Conservation (phyloP, 2,113 vertebrate genomes). For the Apus apus region DNA sequence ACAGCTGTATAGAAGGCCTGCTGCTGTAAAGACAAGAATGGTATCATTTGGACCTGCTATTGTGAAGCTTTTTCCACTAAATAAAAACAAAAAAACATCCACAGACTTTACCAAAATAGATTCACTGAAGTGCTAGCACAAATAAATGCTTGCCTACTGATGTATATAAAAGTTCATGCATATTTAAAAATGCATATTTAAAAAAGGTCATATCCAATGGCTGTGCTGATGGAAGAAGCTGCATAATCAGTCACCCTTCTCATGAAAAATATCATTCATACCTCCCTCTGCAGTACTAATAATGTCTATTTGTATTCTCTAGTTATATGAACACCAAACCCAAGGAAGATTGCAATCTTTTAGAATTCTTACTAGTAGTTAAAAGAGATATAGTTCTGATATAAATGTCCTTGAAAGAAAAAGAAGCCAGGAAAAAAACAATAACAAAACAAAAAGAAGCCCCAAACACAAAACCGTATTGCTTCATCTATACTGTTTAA, state of each 20-base stretch:
- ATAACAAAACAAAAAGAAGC: background rate
- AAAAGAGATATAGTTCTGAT: background rate
- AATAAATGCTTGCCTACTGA: background rate
- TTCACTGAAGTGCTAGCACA: background rate
- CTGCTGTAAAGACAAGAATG: background rate
- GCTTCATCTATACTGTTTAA: background rate
- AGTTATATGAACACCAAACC: background rate
- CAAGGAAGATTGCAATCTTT: background rate
- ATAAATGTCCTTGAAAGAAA: background rate
- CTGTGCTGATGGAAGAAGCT: background rate
- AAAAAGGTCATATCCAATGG: background rate
- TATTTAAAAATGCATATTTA: background rate
- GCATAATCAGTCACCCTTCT: background rate
- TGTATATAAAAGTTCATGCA: background rate
- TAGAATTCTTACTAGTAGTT: background rate
- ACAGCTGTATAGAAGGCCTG: background rate
- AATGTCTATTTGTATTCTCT: background rate
- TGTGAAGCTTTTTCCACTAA: background rate
- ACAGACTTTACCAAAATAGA: background rate
- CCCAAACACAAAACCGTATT: background rate
- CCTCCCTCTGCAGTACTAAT: background rate
- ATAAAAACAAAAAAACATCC: background rate
- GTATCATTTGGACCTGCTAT: background rate
- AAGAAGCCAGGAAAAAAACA: background rate
- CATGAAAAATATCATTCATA: background rate